Evolutionary conservation across 2,113 vertebrate species (phyloP), one percentile per base, ranked within the genome.

Genomic region (Psettodes erumei): DNA sequence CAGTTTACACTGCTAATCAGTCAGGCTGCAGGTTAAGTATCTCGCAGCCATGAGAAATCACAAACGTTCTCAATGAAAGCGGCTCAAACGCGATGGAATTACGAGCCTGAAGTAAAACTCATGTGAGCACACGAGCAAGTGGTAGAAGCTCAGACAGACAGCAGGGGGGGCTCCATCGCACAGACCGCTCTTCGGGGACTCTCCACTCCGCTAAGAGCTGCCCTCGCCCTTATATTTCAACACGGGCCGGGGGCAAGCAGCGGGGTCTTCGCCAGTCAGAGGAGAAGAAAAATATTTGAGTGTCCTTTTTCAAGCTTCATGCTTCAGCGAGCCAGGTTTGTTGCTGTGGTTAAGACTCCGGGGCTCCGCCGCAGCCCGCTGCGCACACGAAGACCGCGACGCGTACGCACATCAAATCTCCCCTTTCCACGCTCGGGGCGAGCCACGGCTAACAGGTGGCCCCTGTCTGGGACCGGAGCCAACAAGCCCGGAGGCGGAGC

Each of bases 401-500:
- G 58, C 37, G 28, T 23, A 62, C 21, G 27, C 21, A 27, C 73
- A 28, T 16, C 0, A 1, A 37, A 2, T 62, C 67, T 75, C 42
- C 65, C 67, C n/a, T 65, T 73, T 69, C 63, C 64, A 50, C 64
- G 74, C 66, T 77, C 62, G 64, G 81, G 81, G 68, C 47, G 6
- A 50, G 50, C 58, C 53, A 50, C 32, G 48, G 59, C 69, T 60
- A 83, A 86, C 86, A 90, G 77, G 85, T 89, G 80, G 81, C 68
- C 33, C 40, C 64, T 58, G 65, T 83, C 71, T 86, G 62, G 56
- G 73, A 70, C 59, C 4, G 21, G 37, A 66, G 77, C 79, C 75
- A 74, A 75, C 58, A 74, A 70, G 33, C 40, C 53, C 50, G 56
- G 60, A 75, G 71, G 75, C 23, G 23, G 56, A 62, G 58, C 65